Evolutionary conservation across 2,113 vertebrate genomes (phyloP).

Genomic region (Hepsetus odoe): DNA sequence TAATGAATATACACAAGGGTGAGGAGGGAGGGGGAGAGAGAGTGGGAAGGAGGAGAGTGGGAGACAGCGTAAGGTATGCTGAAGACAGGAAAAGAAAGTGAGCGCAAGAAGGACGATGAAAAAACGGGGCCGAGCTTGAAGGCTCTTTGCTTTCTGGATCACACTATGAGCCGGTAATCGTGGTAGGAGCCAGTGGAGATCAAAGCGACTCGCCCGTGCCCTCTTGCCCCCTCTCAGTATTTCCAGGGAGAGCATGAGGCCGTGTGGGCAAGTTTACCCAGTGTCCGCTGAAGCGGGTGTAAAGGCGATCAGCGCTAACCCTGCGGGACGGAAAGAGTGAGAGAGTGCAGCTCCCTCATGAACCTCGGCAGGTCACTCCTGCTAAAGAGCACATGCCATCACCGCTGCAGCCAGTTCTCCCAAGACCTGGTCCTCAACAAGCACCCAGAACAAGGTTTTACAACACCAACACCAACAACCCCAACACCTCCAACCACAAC

Average conservation of each 20-base stretch:
- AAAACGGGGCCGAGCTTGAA: neutral
- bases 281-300: slow-evolving; percentile 83
- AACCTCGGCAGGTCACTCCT: slow-evolving; percentile 89
- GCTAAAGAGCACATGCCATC: slow-evolving; percentile 29
- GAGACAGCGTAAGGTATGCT: neutral
- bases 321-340: slow-evolving; percentile 74
- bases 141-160: slow-evolving; percentile 66
- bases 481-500: no score
- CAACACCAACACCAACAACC: no score
- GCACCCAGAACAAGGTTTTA: neutral
- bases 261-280: slow-evolving; percentile 85
- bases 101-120: neutral
- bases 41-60: slow-evolving; percentile 16
- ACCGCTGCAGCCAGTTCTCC: neutral
- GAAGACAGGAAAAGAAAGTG: neutral
- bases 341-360: slow-evolving; percentile 87
- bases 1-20: slow-evolving; percentile 52
- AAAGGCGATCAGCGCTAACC: slow-evolving; percentile 92
- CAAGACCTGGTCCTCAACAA: no score
- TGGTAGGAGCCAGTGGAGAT: slow-evolving; percentile 78
- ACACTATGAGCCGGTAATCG: slow-evolving; percentile 74
- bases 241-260: slow-evolving; percentile 79
- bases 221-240: slow-evolving; percentile 31
- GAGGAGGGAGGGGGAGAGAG: slow-evolving; percentile 31
- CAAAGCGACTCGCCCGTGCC: slow-evolving; percentile 76